A percentile compares a stretch with the other conserved stretches of the same genome.
phyloP scores from a whole-genome alignment of 2,113 vertebrate species.

The human region GRCh38 chr3:140196501-140197000 shows the following conservation, averaged over 20 bases:
- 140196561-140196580: not conserved
- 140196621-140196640: not conserved
- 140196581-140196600: not conserved
- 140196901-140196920: conserved; percentile 56
- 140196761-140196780: not conserved
- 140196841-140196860: conserved; percentile 15
- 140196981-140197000: conserved; percentile 78
- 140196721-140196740: not conserved
- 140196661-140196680: not conserved
- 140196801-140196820: conserved; percentile 40
- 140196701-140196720: not conserved
- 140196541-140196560: not conserved
- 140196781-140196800: conserved; percentile 27
- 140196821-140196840: not conserved
- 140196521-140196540: not conserved
- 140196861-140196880: not conserved
- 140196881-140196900: conserved; percentile 54
- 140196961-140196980: conserved; percentile 63
- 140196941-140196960: conserved; percentile 69
- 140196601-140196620: not conserved
- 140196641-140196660: not conserved
- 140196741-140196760: not conserved
- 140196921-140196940: conserved; percentile 61
- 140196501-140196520: not conserved
- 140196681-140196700: too few species aligned